Evolutionary conservation across 1,140 invertebrate genomes (phyloP), one percentile per base, ranked within the genome.

Genomic region (Hycleus phaleratus): DNA sequence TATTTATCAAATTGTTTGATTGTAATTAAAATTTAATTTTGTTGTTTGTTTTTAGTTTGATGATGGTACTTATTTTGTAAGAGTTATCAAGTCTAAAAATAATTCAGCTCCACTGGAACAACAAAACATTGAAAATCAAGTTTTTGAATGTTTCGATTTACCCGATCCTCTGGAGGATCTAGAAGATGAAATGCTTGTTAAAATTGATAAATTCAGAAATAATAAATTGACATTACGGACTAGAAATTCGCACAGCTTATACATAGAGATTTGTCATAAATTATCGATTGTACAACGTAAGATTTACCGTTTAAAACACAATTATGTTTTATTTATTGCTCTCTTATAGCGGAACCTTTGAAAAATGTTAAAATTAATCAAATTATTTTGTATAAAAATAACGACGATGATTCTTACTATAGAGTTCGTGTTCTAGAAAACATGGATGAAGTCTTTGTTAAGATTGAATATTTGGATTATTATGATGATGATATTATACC

Each of bases 31-130:
- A 18, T 18, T 18, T 18, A 18, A 18, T 18, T 18, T 18, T 18
- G 18, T 18, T 18, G 18, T 18, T 18, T 18, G 12, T 18, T 1
- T 18, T 18, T 18, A 32, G 8, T 46, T 46, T 25, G 24, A 26
- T 12, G 51, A 53, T 43, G 42, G 42, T 12, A 53, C 51, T 12
- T 53, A 32, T 12, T 53, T 53, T 18, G 51, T 53, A 26, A 45
- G 32, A 8, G 11, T 53, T 45, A 38, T 43, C 2, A 9, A n/a
- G 5, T 7, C n/a, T 10, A 26, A 40, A 40, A 52, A 24, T 6
- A 38, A n/a, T 9, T 10, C n/a, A 46, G 18, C 6, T 10, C 48
- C 25, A 11, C 45, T 46, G 18, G 18, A 24, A 46, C 12, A 4
- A 49, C 32, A 49, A 3, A 3, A 18, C 18, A 18, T 47, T 4